phyloP scores from a whole-genome alignment of 2,797 vertebrate species.

The Schizopygopsis malacanthus region DNA sequence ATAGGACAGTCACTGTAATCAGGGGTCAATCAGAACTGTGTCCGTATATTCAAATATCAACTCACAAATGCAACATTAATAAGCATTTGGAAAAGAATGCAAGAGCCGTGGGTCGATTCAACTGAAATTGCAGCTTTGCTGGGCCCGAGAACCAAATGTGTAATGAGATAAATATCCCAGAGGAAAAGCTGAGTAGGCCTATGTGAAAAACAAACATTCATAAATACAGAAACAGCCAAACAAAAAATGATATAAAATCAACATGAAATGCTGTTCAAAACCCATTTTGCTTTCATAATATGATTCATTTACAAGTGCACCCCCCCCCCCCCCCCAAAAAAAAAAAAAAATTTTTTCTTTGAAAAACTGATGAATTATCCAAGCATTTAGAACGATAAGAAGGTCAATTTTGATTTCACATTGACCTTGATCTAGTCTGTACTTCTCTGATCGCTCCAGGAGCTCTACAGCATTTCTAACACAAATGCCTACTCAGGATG shows the following conservation, averaged over 20 bases:
- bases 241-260: not conserved
- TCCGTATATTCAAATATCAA: not conserved
- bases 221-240: conserved; percentile 5
- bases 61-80: not conserved
- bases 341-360: not conserved
- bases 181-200: conserved; percentile 14
- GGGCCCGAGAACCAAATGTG: not conserved
- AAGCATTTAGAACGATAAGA: not conserved
- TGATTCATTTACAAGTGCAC: not conserved
- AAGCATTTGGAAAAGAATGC: not conserved
- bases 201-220: not conserved
- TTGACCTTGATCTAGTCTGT: not conserved
- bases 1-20: not conserved
- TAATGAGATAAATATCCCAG: conserved; percentile 17
- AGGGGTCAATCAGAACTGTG: not conserved
- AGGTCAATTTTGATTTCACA: not conserved
- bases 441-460: not conserved
- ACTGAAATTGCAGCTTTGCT: not conserved
- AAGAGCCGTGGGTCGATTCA: not conserved
- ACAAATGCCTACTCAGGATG: not conserved
- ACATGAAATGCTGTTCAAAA: conserved; percentile 8
- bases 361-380: not conserved
- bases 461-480: not conserved
- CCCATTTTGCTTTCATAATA: not conserved
- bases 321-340: too few relatives aligned